Evolutionary conservation across 2,113 vertebrate genomes (phyloP), one percentile per base, ranked within the genome.

Genomic region (Entelurus aequoreus): DNA sequence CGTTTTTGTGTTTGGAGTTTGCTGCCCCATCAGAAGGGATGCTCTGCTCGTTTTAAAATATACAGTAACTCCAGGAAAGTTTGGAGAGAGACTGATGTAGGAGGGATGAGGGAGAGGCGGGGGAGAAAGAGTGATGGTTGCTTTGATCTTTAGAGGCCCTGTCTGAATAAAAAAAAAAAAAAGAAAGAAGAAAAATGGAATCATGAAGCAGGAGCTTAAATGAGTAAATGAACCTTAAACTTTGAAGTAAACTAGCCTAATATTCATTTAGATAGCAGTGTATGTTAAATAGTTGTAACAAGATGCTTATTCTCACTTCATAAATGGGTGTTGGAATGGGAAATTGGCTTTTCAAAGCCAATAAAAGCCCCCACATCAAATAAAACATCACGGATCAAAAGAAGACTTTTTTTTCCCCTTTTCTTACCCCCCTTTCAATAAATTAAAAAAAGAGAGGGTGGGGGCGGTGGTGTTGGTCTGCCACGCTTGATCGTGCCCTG

Each of bases 351-450:
- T 82, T 84, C 76, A 81, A 80, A 74, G 85, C 80, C 86, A 90
- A 83, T 87, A 84, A 87, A 90, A 88, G 76, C 76, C 76, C 84
- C 89, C 90, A 89, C 88, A 88, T 89, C 78, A 88, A 90, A 87
- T 85, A 75, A 84, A 87, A 90, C 74, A 79, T 76, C 72, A 77
- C 38, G 85, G 87, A 90, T 90, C 88, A 89, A 90, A 90, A 80
- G 83, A 82, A 78, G 84, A 80, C 73, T 84, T 76, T 85, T 76
- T 81, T 78, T 48, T 54, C 19, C 53, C 76, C 78, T 48, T 12
- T 28, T 49, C 16, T 28, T 28, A 28, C 28, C 8, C 40, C 8
- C 40, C 8, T 9, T 46, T 81, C 80, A 83, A 86, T 83, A 89
- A 82, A 88, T 86, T 74, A 81, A 78, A 83, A 65, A 62, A 71